phyloP scores from a whole-genome alignment of 2,797 vertebrate species.

The Malacoctenus gilli region DNA sequence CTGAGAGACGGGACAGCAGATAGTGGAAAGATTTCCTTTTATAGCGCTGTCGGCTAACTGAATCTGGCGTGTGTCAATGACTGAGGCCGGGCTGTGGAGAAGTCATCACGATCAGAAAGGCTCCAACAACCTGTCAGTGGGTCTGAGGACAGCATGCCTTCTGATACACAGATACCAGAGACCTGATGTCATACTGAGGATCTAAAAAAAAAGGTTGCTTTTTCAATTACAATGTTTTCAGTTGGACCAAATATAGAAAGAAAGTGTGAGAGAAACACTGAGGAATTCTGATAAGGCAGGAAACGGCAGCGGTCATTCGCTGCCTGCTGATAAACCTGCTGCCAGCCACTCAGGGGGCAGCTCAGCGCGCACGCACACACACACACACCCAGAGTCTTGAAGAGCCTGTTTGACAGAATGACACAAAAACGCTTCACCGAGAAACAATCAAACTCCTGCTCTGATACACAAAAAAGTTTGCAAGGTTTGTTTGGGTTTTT shows the following conservation, averaged over 20 bases:
- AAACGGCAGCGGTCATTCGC: constrained; percentile 34
- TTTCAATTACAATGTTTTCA: constrained; percentile 59
- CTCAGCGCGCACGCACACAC: background rate
- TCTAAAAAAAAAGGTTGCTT: constrained; percentile 53
- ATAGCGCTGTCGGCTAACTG: constrained; percentile 58
- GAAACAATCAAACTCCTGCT: too few species aligned
- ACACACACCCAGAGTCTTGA: too few species aligned
- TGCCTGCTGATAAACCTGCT: constrained; percentile 33
- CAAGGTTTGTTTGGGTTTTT: too few species aligned
- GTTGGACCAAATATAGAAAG: constrained; percentile 67
- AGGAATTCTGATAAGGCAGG: constrained; percentile 57
- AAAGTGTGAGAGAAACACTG: constrained; percentile 42
- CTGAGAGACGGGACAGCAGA: constrained; percentile 37
- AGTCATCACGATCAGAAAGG: constrained; percentile 60
- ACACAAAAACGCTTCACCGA: background rate
- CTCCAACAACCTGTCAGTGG: constrained; percentile 62
- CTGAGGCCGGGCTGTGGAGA: constrained; percentile 52
- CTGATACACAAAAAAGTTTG: too few species aligned
- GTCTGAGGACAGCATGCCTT: constrained; percentile 41
- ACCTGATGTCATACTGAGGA: constrained; percentile 59
- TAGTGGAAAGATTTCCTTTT: constrained; percentile 67
- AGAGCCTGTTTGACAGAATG: too few species aligned
- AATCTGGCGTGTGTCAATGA: constrained; percentile 64
- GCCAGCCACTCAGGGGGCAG: constrained; percentile 26
- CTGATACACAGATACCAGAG: constrained; percentile 64